phyloP scores from a whole-genome alignment of 2,888 invertebrate species.

The Spilosoma lubricipeda region DNA sequence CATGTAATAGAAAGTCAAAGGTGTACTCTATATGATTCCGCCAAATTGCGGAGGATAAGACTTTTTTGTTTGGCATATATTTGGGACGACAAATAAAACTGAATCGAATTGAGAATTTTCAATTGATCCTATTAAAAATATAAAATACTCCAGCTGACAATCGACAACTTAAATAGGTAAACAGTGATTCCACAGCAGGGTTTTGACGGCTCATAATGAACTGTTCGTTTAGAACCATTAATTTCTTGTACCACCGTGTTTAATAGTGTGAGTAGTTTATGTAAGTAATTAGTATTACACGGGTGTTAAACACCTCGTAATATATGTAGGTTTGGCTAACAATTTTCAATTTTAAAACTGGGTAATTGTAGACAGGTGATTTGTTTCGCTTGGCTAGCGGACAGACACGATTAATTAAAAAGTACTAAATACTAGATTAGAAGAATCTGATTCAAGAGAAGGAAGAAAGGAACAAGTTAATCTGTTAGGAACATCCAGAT shows the following conservation, averaged over 20 bases:
- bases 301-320: slow-evolving; percentile 8
- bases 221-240: neutral
- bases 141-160: too few species aligned
- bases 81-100: too few species aligned
- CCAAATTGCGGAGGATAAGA: too few species aligned
- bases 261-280: slow-evolving; percentile 5
- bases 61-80: too few species aligned
- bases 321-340: neutral
- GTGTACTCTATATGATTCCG: too few species aligned
- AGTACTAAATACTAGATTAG: neutral
- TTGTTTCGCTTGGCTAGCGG: neutral
- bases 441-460: neutral
- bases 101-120: neutral
- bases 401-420: neutral
- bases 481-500: neutral
- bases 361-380: slow-evolving; percentile 5
- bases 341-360: slow-evolving; percentile 18
- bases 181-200: neutral
- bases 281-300: neutral
- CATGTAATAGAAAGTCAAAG: too few species aligned
- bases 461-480: neutral
- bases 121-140: neutral
- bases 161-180: neutral
- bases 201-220: neutral
- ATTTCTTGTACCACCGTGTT: neutral